Conservation (phyloP, 2,113 vertebrate species). For the Podarcis raffonei region DNA sequence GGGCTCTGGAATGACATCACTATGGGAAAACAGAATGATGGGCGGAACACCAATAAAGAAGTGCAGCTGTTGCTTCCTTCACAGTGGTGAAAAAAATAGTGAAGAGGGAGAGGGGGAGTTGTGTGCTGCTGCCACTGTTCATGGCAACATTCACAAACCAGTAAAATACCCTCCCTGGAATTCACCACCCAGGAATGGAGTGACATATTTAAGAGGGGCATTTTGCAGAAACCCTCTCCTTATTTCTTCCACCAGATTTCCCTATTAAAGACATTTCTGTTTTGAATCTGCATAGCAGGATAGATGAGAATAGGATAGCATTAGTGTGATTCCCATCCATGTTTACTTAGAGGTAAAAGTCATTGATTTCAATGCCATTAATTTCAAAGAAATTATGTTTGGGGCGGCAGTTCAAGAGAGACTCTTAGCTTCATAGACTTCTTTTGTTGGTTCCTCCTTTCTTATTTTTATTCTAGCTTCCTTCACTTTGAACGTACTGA, state of each 20-base stretch:
- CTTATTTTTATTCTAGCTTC: not conserved
- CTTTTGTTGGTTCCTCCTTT: not conserved
- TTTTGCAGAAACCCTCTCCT: too few relatives aligned
- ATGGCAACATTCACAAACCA: not conserved
- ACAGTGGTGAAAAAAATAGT: not conserved
- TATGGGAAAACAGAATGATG: not conserved
- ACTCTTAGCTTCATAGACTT: not conserved
- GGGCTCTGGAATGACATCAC: not conserved
- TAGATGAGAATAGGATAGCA: not conserved
- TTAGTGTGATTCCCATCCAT: not conserved
- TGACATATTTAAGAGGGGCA: not conserved
- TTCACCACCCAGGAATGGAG: not conserved
- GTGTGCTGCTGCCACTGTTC: not conserved
- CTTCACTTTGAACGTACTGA: not conserved
- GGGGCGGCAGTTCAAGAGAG: not conserved
- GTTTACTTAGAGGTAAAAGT: not conserved
- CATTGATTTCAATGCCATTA: not conserved
- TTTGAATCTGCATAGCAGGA: not conserved
- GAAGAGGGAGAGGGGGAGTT: not conserved
- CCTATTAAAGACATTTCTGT: not conserved
- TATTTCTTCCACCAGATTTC: not conserved
- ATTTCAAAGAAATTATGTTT: not conserved
- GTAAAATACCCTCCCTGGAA: not conserved
- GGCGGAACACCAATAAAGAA: not conserved
- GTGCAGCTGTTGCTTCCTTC: not conserved